Evolutionary conservation across 2,888 invertebrate species (phyloP), one percentile per base, ranked within the genome.

Genomic region (Drosophila bunnanda): DNA sequence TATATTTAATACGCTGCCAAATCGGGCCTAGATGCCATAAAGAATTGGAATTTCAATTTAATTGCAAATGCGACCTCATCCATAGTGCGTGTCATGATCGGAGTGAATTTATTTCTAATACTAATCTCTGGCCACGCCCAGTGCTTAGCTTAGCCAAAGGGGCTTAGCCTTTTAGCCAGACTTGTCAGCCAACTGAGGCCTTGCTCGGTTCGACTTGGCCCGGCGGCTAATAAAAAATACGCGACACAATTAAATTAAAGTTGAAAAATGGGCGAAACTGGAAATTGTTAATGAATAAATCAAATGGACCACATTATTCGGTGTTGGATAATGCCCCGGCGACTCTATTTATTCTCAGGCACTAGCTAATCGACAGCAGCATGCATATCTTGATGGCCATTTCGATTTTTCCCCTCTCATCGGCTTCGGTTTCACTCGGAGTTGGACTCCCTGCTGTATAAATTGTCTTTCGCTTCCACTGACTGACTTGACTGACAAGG

Each of bases 401-500:
- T 32, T 30, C 44, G 7, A 20, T 41, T 54, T 60, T 34, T 2
- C 28, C 4, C 13, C 15, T n/a, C n/a, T 38, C 4, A 8, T 15
- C n/a, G 4, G 22, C 9, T 9, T 15, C 15, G 15, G 44, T 25
- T 25, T 9, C 22, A 44, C 25, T 50, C 7, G 20, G 12, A 28
- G 13, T 57, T 20, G 58, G 39, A 58, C 60, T 60, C 41, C 59
- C 65, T 39, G 54, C 39, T 15, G 38, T 17, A 46, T 64, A 48
- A 20, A 52, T 69, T 68, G 46, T 55, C 55, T 59, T 58, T 54
- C 60, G 54, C 52, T 66, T 55, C 61, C 65, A 64, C 53, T 72
- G 82, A 80, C 60, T 58, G 59, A 58, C 62, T 44, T 80, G 84
- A 78, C 78, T 48, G 80, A 65, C 75, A 70, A 48, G 72, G 67